Base-by-base conservation (phyloP, 1,140 invertebrate genomes). In the Pseudomyrmex gracilis region DNA sequence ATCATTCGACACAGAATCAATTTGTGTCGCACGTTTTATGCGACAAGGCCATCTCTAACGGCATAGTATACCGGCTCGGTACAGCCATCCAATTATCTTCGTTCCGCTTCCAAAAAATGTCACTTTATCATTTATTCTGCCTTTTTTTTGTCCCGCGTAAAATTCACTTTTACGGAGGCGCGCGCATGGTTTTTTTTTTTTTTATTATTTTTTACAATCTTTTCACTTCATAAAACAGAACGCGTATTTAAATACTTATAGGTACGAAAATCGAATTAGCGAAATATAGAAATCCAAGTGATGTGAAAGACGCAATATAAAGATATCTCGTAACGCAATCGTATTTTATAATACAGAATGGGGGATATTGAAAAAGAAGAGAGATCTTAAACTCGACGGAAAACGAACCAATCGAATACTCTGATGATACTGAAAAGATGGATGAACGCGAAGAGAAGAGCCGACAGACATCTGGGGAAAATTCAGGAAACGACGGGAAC, bases 401-500 rank as follows among this genome's bases (percentile, higher is more conserved):
- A 82, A 73, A 82, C 58, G 47, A 74, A 73, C n/a, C 57, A 71
- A 71, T 80, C 53, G 22, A 80, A 1, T 73, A 61, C 55, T 58
- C 10, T 63, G 47, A 74, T 82, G 17, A 63, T 73, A 70, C 53
- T 58, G 53, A 68, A 80, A 80, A 80, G 53, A 71, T 80, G 43
- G 51, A 80, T 71, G 76, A 20, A 57, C 17, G 66, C 5, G 47
- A 53, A 13, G 20, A 34, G 55, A 20, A 71, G 66, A 24, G 58
- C 22, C 64, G 76, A 15, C 45, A 53, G 43, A 80, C 53, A 68
- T 60, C 55, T 63, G 80, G 74, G 71, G 63, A 87, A 34, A 87
- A 83, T 83, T 86, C 85, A 83, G 85, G 71, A 86, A 87, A 87
- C 47, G 84, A 66, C 53, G 67, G 34, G 67, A 78, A 83, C 80